These are phyloP conservation scores for Liparis tanakae DNA, from an alignment of 2,797 vertebrate genomes.

Conservation along the genomic window DNA sequence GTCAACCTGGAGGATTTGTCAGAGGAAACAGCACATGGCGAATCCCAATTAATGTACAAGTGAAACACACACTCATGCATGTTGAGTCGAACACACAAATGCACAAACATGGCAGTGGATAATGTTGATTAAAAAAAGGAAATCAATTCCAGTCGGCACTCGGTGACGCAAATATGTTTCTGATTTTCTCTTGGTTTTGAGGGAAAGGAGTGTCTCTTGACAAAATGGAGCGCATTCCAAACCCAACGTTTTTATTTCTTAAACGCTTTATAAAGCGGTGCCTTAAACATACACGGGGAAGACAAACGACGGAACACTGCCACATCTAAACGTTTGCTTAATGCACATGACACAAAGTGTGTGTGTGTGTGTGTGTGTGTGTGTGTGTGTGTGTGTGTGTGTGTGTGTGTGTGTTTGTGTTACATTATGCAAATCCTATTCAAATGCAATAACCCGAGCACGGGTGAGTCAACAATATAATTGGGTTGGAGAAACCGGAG, in stretches of 20 bases:
- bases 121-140: slow-evolving; percentile 42
- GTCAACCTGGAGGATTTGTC: slow-evolving; percentile 61
- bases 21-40: slow-evolving; percentile 54
- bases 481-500: slow-evolving; percentile 29
- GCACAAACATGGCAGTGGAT: slow-evolving; percentile 42
- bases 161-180: slow-evolving; percentile 58
- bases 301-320: slow-evolving; percentile 25
- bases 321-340: slow-evolving; percentile 7
- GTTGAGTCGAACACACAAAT: slow-evolving; percentile 15
- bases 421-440: slow-evolving; percentile 53
- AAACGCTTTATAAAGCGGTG: slow-evolving; percentile 5
- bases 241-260: slow-evolving; percentile 12
- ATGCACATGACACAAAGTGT: slow-evolving; percentile 10
- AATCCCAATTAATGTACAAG: slow-evolving; percentile 50
- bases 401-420: slow-evolving; percentile 7
- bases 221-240: slow-evolving; percentile 30
- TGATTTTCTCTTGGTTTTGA: slow-evolving; percentile 57
- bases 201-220: slow-evolving; percentile 48
- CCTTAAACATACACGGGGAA: slow-evolving; percentile 4
- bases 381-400: slow-evolving; percentile 8
- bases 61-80: slow-evolving; percentile 23
- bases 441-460: slow-evolving; percentile 36
- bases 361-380: slow-evolving; percentile 2
- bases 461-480: slow-evolving; percentile 33
- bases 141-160: slow-evolving; percentile 47